phyloP scores from a whole-genome alignment of 2,113 vertebrate genomes.

The Mormyrus iriodes region DNA sequence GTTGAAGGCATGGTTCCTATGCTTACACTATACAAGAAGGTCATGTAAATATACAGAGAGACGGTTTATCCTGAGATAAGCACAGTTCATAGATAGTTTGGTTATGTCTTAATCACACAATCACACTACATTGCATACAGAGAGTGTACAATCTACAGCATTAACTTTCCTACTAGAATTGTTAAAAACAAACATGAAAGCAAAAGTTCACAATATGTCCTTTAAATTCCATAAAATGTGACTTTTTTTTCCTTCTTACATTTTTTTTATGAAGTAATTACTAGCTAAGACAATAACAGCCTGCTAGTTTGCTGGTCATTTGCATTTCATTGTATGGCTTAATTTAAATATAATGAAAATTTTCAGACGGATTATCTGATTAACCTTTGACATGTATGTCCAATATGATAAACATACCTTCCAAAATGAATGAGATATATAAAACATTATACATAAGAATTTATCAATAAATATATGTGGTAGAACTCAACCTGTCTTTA shows the following conservation, averaged over 20 bases:
- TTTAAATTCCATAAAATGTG: not conserved
- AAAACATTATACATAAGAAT: not conserved
- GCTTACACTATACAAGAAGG: too few species aligned
- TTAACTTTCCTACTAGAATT: not conserved
- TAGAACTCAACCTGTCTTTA: not conserved
- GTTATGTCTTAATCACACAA: constrained; percentile 8
- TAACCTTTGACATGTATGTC: too few species aligned
- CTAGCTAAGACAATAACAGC: not conserved
- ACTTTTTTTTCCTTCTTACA: not conserved
- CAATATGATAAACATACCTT: not conserved
- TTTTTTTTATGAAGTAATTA: not conserved
- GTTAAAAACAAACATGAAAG: not conserved
- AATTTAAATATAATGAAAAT: not conserved
- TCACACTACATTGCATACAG: not conserved
- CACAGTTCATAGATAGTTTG: too few species aligned
- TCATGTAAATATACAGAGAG: too few species aligned
- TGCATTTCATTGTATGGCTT: not conserved
- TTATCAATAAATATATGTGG: not conserved
- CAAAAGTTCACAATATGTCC: too few species aligned
- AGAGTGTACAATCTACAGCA: not conserved
- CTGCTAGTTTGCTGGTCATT: not conserved
- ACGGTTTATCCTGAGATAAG: not conserved
- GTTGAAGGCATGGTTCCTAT: too few species aligned
- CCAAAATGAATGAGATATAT: not conserved
- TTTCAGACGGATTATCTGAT: not conserved